Base-by-base conservation (phyloP, 2,113 vertebrate genomes). In the Leucoraja erinaceus region DNA sequence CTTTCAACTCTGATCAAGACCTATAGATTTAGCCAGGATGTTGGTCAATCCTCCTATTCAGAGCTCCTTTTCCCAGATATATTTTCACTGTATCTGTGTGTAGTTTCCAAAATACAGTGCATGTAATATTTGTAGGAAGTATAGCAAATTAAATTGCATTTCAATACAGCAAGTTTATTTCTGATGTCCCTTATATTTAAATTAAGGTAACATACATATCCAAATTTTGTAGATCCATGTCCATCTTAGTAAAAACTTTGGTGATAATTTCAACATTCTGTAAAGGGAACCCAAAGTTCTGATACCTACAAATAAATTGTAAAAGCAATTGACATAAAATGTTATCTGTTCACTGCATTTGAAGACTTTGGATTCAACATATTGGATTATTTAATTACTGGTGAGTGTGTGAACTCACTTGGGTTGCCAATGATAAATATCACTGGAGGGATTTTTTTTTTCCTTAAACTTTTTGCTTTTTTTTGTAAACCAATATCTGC, bases 151-250 rank as follows among this genome's bases (percentile, higher is more conserved):
- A 59, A 28, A 61, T 59, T 84, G 56, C 22, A 84, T 28, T 59
- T 83, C 47, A 83, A 83, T 83, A 20, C 47, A 54, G 9, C 20
- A 28, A 83, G 18, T 20, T 88, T 88, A 66, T 28, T 25, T n/a
- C 25, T 68, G n/a, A 90, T 22, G 33, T n/a, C 63, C 68, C 66
- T 68, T 66, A 31, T 66, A 90, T 66, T 83, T 90, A 66, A 90
- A 90, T 90, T 70, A 61, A 90, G n/a, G 93, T 93, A 93, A 93
- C 92, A 92, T 96, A 97, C 96, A 94, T 94, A 79, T 97, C 94
- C 88, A 97, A 94, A 93, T 97, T 97, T 81, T 95, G 95, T 94
- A 96, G 97, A 93, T 97, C 94, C 63, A 96, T 93, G 59, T 96
- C 95, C 93, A 97, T 93, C 93, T 96, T 94, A 84, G 93, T 38